These are phyloP conservation scores for Meloe dianella DNA, from an alignment of 2,888 invertebrate genomes.

Conservation along the genomic window DNA sequence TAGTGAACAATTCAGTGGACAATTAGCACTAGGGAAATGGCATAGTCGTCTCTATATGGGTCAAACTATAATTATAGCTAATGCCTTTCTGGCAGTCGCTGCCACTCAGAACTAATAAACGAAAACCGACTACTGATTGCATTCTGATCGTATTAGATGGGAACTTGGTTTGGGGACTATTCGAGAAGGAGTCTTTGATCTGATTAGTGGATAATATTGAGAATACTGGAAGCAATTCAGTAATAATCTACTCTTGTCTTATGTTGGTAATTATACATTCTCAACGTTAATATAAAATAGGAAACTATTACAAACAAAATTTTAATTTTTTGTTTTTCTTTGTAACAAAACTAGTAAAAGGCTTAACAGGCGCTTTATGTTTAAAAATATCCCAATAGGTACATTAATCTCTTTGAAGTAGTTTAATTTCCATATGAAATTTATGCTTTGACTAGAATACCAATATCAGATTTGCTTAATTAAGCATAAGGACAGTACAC, in stretches of 20 bases:
- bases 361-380: conserved; percentile 6
- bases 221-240: not conserved
- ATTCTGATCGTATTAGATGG: conserved; percentile 28
- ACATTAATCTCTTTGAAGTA: conserved; percentile 22
- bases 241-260: not conserved
- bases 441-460: conserved; percentile 24
- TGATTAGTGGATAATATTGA: conserved; percentile 4
- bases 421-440: conserved; percentile 21
- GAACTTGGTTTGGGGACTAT: conserved; percentile 10
- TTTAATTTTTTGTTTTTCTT: not conserved
- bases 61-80: conserved; percentile 42
- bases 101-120: conserved; percentile 40
- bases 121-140: conserved; percentile 35
- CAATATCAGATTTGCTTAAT: conserved; percentile 48
- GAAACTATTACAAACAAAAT: not conserved
- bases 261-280: not conserved
- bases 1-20: conserved; percentile 39
- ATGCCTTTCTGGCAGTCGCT: conserved; percentile 35
- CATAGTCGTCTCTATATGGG: conserved; percentile 35
- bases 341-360: not conserved
- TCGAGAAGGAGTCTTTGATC: not conserved
- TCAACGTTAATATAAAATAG: not conserved
- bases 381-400: conserved; percentile 7
- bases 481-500: conserved; percentile 42
- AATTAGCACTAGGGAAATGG: conserved; percentile 43